Evolutionary conservation across 2,888 invertebrate genomes (phyloP).

Genomic region (Heliconius cydno): DNA sequence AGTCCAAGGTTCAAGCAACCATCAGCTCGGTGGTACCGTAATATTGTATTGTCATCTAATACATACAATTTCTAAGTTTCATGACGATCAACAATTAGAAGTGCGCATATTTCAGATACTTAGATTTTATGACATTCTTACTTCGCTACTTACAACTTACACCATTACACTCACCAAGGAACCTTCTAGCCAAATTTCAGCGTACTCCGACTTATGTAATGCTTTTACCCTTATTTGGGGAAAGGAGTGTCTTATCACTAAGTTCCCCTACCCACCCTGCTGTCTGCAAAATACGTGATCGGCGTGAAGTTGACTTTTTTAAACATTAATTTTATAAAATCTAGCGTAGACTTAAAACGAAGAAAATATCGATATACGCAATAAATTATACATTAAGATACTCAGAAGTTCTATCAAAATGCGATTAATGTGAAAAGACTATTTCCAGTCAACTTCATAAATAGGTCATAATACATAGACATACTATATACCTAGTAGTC

Average conservation of each 20-base stretch:
- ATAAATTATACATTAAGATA: neutral
- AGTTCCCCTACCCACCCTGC: neutral
- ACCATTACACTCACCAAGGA: neutral
- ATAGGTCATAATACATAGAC: conserved; percentile 30
- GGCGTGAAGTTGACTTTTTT: neutral
- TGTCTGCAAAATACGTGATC: neutral
- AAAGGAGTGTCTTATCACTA: neutral
- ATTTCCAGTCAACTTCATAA: conserved; percentile 42
- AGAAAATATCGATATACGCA: neutral
- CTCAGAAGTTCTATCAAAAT: neutral
- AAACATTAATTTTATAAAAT: neutral
- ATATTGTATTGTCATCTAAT: too few species aligned
- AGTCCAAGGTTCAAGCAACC: too few species aligned
- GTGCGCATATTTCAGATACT: too few species aligned
- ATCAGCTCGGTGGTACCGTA: too few species aligned
- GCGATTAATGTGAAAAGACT: neutral
- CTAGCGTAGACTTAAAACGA: neutral
- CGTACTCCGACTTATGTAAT: too few species aligned
- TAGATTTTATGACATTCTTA: too few species aligned
- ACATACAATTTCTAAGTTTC: too few species aligned
- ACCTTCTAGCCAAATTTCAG: neutral
- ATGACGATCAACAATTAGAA: too few species aligned
- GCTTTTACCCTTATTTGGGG: neutral
- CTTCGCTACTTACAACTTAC: too few species aligned
- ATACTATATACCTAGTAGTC: neutral